phyloP scores from a whole-genome alignment of 2,113 vertebrate genomes.

The Triplophysa rosa region DNA sequence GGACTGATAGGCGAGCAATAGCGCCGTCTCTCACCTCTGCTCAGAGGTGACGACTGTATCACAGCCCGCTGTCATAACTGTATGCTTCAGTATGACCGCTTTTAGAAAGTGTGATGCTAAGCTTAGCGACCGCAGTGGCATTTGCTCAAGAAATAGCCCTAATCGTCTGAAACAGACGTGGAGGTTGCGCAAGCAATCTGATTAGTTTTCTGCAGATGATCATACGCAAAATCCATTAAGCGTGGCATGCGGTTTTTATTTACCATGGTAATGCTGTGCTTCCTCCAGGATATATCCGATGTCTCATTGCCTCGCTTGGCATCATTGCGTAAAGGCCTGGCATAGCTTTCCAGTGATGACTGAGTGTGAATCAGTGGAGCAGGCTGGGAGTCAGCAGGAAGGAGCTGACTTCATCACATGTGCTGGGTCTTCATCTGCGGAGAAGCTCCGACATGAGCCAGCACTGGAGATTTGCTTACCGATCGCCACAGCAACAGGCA shows the following conservation, averaged over 20 bases:
- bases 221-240: conserved; percentile 60
- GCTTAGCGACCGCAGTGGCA: conserved; percentile 44
- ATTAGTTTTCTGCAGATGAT: conserved; percentile 55
- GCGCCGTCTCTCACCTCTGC: neutral
- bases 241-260: conserved; percentile 49
- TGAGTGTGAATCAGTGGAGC: conserved; percentile 20
- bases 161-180: conserved; percentile 53
- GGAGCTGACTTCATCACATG: conserved; percentile 1
- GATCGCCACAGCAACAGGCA: too few relatives aligned
- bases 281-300: conserved; percentile 48
- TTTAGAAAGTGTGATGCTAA: conserved; percentile 22
- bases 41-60: conserved; percentile 31
- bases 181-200: conserved; percentile 56
- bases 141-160: conserved; percentile 56
- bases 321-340: conserved; percentile 21
- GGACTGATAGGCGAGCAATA: neutral
- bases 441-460: neutral
- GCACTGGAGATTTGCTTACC: too few relatives aligned
- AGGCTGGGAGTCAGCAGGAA: conserved; percentile 13
- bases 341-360: conserved; percentile 10
- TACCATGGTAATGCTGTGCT: conserved; percentile 42
- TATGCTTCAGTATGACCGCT: conserved; percentile 9
- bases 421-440: too few relatives aligned
- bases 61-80: conserved; percentile 19
- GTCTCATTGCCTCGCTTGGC: conserved; percentile 35